A percentile compares a stretch with the other conserved stretches of the same genome.
Evolutionary conservation across 2,888 invertebrate species (phyloP).

Genomic region (Himalopsyche japonica): DNA sequence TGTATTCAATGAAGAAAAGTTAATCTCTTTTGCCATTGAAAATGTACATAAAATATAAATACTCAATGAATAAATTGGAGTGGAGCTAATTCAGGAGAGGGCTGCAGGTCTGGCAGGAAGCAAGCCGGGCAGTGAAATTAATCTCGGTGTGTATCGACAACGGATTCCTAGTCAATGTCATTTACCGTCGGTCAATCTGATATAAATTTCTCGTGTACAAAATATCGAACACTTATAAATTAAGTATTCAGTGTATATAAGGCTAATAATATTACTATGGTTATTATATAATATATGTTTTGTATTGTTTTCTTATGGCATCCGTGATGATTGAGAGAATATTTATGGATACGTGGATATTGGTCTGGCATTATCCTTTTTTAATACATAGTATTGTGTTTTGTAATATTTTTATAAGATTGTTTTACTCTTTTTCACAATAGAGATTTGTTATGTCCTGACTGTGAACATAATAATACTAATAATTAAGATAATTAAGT

Average conservation of each 20-base stretch:
- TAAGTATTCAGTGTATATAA: neutral
- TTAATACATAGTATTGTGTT: too few species aligned
- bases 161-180: slow-evolving; percentile 35
- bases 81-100: neutral
- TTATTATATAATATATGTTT: neutral
- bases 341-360: too few species aligned
- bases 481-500: too few species aligned
- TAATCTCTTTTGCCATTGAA: neutral
- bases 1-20: neutral
- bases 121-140: neutral
- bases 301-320: neutral
- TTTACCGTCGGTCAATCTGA: slow-evolving; percentile 25
- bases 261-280: neutral
- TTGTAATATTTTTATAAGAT: too few species aligned
- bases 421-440: too few species aligned
- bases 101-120: neutral
- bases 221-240: neutral
- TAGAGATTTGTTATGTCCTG: too few species aligned
- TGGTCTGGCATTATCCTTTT: too few species aligned
- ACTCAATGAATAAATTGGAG: neutral
- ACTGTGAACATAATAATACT: too few species aligned
- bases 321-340: too few species aligned
- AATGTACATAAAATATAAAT: neutral
- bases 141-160: slow-evolving; percentile 15
- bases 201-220: neutral